Base-by-base conservation (phyloP, 2,888 invertebrate genomes). In the Ariolimax columbianus region DNA sequence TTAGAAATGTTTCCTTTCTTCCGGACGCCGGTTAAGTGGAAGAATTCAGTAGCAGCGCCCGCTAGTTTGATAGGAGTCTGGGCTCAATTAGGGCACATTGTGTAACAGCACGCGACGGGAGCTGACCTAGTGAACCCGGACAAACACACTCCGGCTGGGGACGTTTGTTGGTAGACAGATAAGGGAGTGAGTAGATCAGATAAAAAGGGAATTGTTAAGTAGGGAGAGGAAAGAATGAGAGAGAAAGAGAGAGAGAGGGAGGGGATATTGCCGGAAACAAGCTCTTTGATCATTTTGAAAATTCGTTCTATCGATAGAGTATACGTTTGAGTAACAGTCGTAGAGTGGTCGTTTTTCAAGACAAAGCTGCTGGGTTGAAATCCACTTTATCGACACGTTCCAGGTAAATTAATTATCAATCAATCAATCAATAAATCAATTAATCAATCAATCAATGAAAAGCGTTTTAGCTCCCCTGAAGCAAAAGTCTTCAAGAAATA, bases 11-110 rank as follows among this genome's bases (percentile, higher is more conserved):
- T 55, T 55, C 23, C 23, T 63, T 30, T 30, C 63, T 4, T 66
- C 30, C 30, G 4, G 30, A 4, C 33, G 30, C 17, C 66, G 30
- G 66, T 30, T 33, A 1, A 17, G 33, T 33, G 33, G 33, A 66
- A 66, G 66, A 66, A 66, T 33, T 66, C 33, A 30, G 66, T 66
- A 33, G 66, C n/a, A n/a, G n/a, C n/a, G n/a, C n/a, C n/a, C n/a
- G n/a, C 66, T 33, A 17, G 66, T 33, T 11, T 7, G 7, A 14
- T 17, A 14, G 33, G 14, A 17, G 33, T 9, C 30, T 66, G 66
- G 9, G 30, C 66, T 66, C 6, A 66, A 66, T 66, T 66, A 33
- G 33, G 66, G 33, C 9, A 2, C 33, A 17, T 11, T 14, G 66
- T 66, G 19, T 4, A 33, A 30, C 33, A 33, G 66, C 66, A 33